Percentiles rank a stretch among this genome's conserved stretches.
Conservation (phyloP, 2,797 vertebrate species). For the Myotis vivesi region DNA sequence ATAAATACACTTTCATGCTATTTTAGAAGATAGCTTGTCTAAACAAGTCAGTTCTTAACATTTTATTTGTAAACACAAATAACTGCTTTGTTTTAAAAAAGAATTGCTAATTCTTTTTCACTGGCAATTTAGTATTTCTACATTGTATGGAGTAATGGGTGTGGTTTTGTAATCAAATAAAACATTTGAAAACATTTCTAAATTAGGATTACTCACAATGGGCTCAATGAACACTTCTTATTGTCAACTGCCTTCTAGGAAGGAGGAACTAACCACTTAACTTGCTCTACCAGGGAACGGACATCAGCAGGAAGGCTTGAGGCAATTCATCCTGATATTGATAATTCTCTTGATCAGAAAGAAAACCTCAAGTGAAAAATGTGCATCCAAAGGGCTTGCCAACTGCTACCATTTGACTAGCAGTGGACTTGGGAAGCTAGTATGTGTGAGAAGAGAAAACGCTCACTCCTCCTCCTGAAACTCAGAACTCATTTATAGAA, state of each 20-base stretch:
- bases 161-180: background rate
- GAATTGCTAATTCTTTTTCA: constrained; percentile 41
- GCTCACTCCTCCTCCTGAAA: background rate
- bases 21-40: background rate
- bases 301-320: background rate
- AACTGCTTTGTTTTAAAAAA: background rate
- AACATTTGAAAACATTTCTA: constrained; percentile 30
- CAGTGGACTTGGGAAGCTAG: background rate
- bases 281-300: background rate
- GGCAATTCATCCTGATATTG: background rate
- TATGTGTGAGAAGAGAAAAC: background rate
- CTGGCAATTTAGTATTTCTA: constrained; percentile 39
- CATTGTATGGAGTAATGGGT: background rate
- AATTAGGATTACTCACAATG: constrained; percentile 22
- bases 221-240: background rate
- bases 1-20: background rate
- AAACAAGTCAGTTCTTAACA: constrained; percentile 49
- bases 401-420: background rate
- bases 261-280: background rate
- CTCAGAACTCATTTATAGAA: background rate
- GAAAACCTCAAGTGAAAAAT: background rate
- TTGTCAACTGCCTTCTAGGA: background rate
- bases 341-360: background rate
- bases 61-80: constrained; percentile 54
- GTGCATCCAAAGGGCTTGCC: background rate